These are phyloP conservation scores for Pelobates cultripes DNA, from an alignment of 2,797 vertebrate species.

Conservation along the genomic window DNA sequence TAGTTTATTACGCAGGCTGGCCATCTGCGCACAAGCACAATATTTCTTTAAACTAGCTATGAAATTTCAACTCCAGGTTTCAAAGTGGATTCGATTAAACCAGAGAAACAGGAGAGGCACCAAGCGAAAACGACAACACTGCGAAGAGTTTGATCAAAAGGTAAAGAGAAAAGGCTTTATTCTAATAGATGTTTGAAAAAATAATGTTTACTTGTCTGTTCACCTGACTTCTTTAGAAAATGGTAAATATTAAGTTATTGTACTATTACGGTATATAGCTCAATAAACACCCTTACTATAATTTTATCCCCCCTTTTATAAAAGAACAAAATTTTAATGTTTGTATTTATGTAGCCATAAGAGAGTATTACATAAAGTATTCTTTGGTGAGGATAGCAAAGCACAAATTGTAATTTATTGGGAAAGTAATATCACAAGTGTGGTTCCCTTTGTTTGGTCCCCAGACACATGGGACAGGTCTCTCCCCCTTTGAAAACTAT, in stretches of 20 bases:
- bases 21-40: slow-evolving; percentile 49
- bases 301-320: too few relatives aligned
- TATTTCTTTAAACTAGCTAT: slow-evolving; percentile 59
- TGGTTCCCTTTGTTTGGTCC: neutral
- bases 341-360: too few relatives aligned
- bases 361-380: too few relatives aligned
- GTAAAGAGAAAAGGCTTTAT: slow-evolving; percentile 70
- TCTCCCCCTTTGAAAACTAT: too few relatives aligned
- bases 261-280: neutral
- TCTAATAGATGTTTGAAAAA: too few relatives aligned
- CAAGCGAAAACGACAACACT: slow-evolving; percentile 79
- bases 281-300: neutral
- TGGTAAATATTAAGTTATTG: neutral
- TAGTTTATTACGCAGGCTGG: slow-evolving; percentile 61
- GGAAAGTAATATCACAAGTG: neutral
- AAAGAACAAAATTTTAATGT: too few relatives aligned
- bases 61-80: slow-evolving; percentile 80
- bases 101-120: slow-evolving; percentile 77
- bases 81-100: slow-evolving; percentile 88
- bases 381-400: too few relatives aligned
- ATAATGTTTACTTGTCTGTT: too few relatives aligned
- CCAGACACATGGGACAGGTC: neutral
- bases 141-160: slow-evolving; percentile 83
- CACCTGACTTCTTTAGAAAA: neutral
- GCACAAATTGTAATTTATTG: too few relatives aligned